These are phyloP conservation scores for Naja naja DNA, from an alignment of 2,113 vertebrate genomes.

Conservation along the genomic window DNA sequence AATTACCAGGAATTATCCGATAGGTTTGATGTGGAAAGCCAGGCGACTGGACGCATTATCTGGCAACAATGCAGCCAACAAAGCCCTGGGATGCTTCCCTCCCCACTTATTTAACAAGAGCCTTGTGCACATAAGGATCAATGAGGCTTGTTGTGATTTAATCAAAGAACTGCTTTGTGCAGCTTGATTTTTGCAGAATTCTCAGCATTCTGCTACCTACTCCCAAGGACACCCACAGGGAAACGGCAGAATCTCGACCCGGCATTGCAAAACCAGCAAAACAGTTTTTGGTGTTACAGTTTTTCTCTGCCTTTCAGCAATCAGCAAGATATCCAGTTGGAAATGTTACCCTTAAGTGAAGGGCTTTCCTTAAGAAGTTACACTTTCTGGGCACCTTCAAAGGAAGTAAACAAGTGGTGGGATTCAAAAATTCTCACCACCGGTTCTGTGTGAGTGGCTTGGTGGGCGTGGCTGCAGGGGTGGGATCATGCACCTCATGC, in stretches of 20 bases:
- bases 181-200: conserved; percentile 4
- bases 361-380: not conserved
- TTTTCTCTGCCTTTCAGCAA: not conserved
- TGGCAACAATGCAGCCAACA: not conserved
- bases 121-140: conserved; percentile 6
- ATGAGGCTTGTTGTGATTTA: conserved; percentile 20
- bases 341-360: not conserved
- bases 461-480: too few relatives aligned
- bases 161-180: conserved; percentile 34
- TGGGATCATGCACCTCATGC: too few relatives aligned
- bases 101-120: conserved; percentile 9
- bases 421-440: too few relatives aligned
- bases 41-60: not conserved
- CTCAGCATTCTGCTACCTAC: conserved; percentile 17
- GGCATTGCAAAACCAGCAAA: not conserved
- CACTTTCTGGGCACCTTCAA: not conserved
- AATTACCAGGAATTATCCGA: not conserved
- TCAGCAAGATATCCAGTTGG: not conserved
- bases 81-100: too few relatives aligned
- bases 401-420: not conserved
- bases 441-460: too few relatives aligned
- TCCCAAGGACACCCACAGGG: not conserved
- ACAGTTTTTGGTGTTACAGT: not conserved
- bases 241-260: not conserved
- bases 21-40: not conserved